Conservation (phyloP, 2,888 invertebrate species). For the Phyto melanocephala region DNA sequence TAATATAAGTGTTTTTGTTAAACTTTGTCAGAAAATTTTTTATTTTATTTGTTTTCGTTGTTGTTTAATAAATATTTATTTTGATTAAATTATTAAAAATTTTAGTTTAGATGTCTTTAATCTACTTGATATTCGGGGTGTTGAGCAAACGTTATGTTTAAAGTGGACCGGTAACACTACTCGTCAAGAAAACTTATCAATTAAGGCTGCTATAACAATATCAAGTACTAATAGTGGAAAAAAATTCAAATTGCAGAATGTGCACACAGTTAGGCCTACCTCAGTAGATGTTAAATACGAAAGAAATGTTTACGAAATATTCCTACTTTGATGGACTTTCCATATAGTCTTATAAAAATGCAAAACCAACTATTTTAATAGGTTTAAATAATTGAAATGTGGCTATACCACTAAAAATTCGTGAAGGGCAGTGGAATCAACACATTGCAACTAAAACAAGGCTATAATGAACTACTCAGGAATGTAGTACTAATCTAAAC, state of each 20-base stretch:
- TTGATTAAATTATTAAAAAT: no score
- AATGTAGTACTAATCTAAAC: neutral
- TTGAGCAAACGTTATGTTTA: neutral
- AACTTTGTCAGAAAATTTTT: no score
- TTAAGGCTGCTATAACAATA: no score
- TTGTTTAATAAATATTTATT: no score
- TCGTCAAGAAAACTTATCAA: no score
- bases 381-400: conserved; percentile 35
- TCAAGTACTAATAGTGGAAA: no score
- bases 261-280: no score
- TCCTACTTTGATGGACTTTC: conserved; percentile 15
- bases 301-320: neutral
- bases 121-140: neutral
- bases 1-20: no score
- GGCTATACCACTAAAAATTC: conserved; percentile 33
- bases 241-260: neutral
- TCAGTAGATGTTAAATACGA: no score
- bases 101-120: neutral
- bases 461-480: conserved; percentile 30
- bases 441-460: conserved; percentile 41
- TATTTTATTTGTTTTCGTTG: no score
- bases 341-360: conserved; percentile 41
- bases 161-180: neutral
- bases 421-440: conserved; percentile 38
- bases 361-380: conserved; percentile 35